phyloP scores from a whole-genome alignment of 2,113 vertebrate species.

The Gnathochromis pfefferi region DNA sequence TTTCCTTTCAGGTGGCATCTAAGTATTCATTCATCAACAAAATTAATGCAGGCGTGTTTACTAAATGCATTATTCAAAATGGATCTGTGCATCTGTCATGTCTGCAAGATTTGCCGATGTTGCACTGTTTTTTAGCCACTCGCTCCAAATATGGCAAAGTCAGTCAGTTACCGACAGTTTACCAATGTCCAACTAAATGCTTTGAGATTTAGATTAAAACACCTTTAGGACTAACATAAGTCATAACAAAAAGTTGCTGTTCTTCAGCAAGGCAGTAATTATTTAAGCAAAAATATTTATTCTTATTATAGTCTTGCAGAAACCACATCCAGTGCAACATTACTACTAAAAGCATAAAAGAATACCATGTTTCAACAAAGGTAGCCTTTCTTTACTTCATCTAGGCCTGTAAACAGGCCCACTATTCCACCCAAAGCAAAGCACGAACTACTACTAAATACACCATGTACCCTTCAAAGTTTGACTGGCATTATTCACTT shows the following conservation, averaged over 20 bases:
- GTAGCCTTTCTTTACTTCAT: constrained; percentile 24
- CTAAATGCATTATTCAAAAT: neutral
- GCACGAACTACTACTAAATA: neutral
- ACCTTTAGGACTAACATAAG: neutral
- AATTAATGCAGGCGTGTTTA: neutral
- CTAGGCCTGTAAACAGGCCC: neutral
- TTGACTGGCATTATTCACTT: neutral
- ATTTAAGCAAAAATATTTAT: constrained; percentile 8
- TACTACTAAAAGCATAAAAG: constrained; percentile 10
- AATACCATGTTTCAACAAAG: constrained; percentile 7
- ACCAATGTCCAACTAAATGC: neutral
- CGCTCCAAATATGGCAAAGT: neutral
- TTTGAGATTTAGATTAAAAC: neutral
- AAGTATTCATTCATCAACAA: neutral
- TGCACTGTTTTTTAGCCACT: neutral
- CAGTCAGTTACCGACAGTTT: neutral
- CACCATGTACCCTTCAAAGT: neutral
- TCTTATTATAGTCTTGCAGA: neutral
- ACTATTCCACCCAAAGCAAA: neutral
- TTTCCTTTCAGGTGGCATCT: neutral
- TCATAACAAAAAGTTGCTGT: neutral
- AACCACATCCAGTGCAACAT: neutral
- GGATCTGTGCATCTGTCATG: neutral
- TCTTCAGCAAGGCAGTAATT: neutral
- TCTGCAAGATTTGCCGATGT: neutral